Base-by-base conservation (phyloP, 2,888 invertebrate species). In the Scaptodrosophila latifasciaeformis region DNA sequence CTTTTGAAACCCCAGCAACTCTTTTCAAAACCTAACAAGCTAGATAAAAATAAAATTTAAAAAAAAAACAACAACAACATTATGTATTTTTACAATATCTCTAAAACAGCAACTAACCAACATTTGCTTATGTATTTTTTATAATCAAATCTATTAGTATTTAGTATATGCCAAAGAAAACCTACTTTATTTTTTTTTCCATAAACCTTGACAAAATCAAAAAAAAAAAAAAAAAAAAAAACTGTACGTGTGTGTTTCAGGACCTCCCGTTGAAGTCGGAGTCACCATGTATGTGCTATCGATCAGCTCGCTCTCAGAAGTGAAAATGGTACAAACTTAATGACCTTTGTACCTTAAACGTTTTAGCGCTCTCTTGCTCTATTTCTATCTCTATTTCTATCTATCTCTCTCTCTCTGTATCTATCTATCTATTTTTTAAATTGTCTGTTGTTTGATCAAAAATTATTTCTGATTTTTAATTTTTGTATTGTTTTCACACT, bases 261-360 rank as follows among this genome's bases (percentile, higher is more conserved):
- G 95, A 92, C 93, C 94, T 88, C 96, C 97, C 87, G 97, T 97
- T 89, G 96, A 95, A 90, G 96, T 97, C 88, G 96, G 96, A 88
- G 95, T 97, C 90, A 96, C 96, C 90, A 96, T 97, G 93, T 96
- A 96, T 91, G 96, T 97, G 90, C 93, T 96, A 90, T 95, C 95
- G 90, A 97, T 97, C 92, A 95, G 96, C 91, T 96, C 96, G 89
- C 95, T 97, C 89, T 96, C 96, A 89, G 97, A 97, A 92, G 96
- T 96, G 89, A 93, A 96, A 92, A 97, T 96, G 96, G 96, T 96
- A 93, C 89, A 89, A 87, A 87, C 70, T 77, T 52, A 60, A 57
- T 71, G 81, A 70, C 57, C 57, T 65, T 75, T 81, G 81, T 82
- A 82, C 82, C 82, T 82, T 72, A 76, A 66, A 70, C 70, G 67